A percentile compares a stretch with the other conserved stretches of the same genome.
Evolutionary conservation across 2,113 vertebrate species (phyloP).

Genomic region (Vicugna pacos): DNA sequence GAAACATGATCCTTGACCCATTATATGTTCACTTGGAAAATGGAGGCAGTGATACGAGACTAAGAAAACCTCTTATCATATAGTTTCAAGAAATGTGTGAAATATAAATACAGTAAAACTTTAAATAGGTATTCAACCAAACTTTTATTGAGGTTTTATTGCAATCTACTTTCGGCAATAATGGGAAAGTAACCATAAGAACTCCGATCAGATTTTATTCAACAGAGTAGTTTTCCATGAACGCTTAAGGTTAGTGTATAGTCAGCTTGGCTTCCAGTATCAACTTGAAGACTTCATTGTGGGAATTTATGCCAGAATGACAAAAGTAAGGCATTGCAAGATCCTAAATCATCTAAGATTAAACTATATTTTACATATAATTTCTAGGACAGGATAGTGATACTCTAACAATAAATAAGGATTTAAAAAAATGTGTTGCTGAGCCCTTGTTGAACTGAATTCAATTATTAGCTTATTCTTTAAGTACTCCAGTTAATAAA

Average conservation of each 20-base stretch:
- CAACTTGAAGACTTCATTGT: slow-evolving; percentile 60
- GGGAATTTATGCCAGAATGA: slow-evolving; percentile 67
- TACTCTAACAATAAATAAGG: slow-evolving; percentile 75
- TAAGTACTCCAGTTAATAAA: slow-evolving; percentile 81
- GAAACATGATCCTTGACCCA: not conserved
- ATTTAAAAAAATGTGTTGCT: slow-evolving; percentile 71
- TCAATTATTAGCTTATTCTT: slow-evolving; percentile 77
- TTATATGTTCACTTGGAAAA: slow-evolving; percentile 26
- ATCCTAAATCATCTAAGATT: slow-evolving; percentile 65
- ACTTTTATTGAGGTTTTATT: slow-evolving; percentile 81
- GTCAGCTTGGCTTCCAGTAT: slow-evolving; percentile 71
- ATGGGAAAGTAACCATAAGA: slow-evolving; percentile 71
- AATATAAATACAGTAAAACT: slow-evolving; percentile 78
- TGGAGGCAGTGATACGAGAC: not conserved
- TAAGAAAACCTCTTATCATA: slow-evolving; percentile 47
- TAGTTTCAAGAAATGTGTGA: slow-evolving; percentile 49
- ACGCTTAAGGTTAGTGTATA: slow-evolving; percentile 72
- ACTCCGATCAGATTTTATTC: slow-evolving; percentile 64
- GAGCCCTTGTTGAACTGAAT: slow-evolving; percentile 80
- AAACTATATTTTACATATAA: slow-evolving; percentile 71
- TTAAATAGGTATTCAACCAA: slow-evolving; percentile 71
- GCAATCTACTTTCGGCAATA: slow-evolving; percentile 78
- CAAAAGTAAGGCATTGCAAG: slow-evolving; percentile 73
- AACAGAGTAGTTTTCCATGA: slow-evolving; percentile 77
- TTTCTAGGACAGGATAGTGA: slow-evolving; percentile 69